Evolutionary conservation across 2,888 invertebrate genomes (phyloP).

Genomic region (Cenopis cana): DNA sequence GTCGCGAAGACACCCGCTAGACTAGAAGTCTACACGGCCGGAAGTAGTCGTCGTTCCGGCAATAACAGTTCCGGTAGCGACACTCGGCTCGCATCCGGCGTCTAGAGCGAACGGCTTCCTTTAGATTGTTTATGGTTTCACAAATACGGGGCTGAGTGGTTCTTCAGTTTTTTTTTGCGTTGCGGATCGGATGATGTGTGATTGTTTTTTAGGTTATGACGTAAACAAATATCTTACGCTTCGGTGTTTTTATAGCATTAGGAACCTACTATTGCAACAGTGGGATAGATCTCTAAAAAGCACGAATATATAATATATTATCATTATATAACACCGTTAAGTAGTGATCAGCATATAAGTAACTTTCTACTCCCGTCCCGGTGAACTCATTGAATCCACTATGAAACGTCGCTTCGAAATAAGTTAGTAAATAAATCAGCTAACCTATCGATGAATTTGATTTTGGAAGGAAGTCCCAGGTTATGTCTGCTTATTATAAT

Average conservation of each 20-base stretch:
- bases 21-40: constrained; percentile 78
- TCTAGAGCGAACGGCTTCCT: constrained; percentile 77
- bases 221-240: background rate
- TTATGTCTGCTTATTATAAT: constrained; percentile 41
- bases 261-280: too few relatives aligned
- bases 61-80: constrained; percentile 83
- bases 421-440: too few relatives aligned
- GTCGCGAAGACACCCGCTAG: constrained; percentile 56
- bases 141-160: constrained; percentile 62
- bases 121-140: constrained; percentile 80
- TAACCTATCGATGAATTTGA: too few relatives aligned
- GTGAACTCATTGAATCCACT: too few relatives aligned
- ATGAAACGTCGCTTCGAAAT: too few relatives aligned
- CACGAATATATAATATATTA: too few relatives aligned
- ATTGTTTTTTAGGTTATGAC: constrained; percentile 16
- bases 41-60: constrained; percentile 81
- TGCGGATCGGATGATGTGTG: constrained; percentile 2
- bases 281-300: too few relatives aligned
- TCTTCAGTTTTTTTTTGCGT: constrained; percentile 38
- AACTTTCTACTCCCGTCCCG: too few relatives aligned
- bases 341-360: too few relatives aligned
- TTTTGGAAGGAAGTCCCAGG: too few relatives aligned
- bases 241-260: too few relatives aligned
- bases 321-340: too few relatives aligned
- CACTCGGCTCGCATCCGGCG: constrained; percentile 79